Percentiles rank a stretch among this genome's conserved stretches.
phyloP scores from a whole-genome alignment of 1,140 invertebrate species.

The Orius laevigatus region DNA sequence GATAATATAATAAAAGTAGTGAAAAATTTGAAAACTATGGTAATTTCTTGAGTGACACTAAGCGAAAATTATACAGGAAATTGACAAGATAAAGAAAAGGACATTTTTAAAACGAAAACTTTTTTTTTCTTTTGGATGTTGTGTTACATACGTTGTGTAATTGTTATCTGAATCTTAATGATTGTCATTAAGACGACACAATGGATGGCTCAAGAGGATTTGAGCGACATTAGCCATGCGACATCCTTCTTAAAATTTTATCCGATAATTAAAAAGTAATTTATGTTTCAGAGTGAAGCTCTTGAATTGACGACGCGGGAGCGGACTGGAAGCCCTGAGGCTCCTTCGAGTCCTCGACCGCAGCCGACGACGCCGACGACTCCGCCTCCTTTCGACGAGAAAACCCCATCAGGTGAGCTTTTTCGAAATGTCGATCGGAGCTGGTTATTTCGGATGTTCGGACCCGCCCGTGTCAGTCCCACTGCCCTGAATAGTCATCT shows the following conservation, averaged over 20 bases:
- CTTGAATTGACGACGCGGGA: conserved; percentile 35
- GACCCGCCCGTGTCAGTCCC: background rate
- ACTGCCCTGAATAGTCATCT: background rate
- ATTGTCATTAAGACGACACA: too few species aligned
- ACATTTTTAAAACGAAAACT: too few species aligned
- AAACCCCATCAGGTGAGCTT: conserved; percentile 7
- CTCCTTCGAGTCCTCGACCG: conserved; percentile 5
- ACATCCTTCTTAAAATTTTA: background rate
- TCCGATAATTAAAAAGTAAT: conserved; percentile 5
- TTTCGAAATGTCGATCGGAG: background rate
- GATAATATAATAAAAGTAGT: too few species aligned
- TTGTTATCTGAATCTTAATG: too few species aligned
- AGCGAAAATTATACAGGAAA: too few species aligned
- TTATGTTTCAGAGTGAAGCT: conserved; percentile 39
- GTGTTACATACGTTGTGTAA: too few species aligned
- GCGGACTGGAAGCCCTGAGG: conserved; percentile 29
- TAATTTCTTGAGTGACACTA: too few species aligned
- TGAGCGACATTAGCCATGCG: too few species aligned
- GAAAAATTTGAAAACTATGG: too few species aligned
- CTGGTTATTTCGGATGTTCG: background rate
- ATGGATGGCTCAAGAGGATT: too few species aligned
- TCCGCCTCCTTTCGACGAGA: conserved; percentile 1
- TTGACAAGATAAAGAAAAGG: too few species aligned
- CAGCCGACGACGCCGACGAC: background rate
- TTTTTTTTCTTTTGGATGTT: too few species aligned